Evolutionary conservation across 2,797 vertebrate genomes (phyloP), one percentile per base, ranked within the genome.

Genomic region (Intellagama lesueurii): DNA sequence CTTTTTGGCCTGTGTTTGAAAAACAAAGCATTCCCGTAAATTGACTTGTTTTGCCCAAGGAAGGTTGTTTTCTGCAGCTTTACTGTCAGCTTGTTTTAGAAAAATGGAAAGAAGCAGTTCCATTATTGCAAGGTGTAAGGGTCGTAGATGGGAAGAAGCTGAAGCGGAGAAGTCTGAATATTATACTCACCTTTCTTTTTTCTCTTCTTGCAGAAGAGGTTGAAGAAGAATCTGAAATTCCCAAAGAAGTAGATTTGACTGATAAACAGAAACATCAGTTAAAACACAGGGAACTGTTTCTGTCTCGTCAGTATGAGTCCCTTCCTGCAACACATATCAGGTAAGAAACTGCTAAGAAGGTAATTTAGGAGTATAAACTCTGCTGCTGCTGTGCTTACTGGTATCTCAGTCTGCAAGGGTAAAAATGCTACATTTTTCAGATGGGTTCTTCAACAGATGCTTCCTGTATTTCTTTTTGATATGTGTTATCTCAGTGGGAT

Each of bases 201-300:
- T 95, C 91, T 87, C 93, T 94, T 95, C 94, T 73, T 96, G 95
- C 97, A 99, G 99, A 98, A 97, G 99, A 99, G 97, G 96, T 99
- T 97, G 98, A 99, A 94, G 98, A 99, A 95, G 98, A 99, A 95
- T 98, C 98, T 94, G 98, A 99, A 97, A 98, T 89, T 90, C 97
- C 98, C 28, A 92, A 97, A 94, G 98, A 98, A 93, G 95, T 98
- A 56, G 98, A 99, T 24, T 96, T 99, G 92, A 98, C 97, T 87
- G 99, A 99, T 95, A 99, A 99, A 97, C 98, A 99, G 97, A 99
- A 98, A 95, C 99, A 99, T 96, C 99, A 99, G 94, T 95, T 99
- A 95, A 98, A 98, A 92, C 99, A 99, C 95, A 97, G 99, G 96
- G 99, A 99, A 90, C 98, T 99, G 90, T 99, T 99, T 94, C 96